phyloP scores from a whole-genome alignment of 2,113 vertebrate genomes.

The Equus quagga region DNA sequence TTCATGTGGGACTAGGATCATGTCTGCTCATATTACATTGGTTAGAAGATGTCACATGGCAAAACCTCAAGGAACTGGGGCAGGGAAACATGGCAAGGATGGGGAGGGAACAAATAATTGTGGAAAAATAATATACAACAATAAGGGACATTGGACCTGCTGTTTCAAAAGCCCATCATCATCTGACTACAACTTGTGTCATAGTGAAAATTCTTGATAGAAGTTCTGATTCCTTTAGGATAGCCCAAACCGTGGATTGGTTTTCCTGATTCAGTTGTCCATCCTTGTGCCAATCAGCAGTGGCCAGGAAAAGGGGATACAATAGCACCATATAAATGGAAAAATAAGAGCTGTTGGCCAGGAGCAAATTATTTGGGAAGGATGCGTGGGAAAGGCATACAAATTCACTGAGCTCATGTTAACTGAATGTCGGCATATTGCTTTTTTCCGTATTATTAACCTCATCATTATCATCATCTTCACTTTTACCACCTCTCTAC shows the following conservation, averaged over 20 bases:
- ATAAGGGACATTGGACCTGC: background rate
- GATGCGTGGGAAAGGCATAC: accelerated
- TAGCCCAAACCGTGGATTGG: background rate
- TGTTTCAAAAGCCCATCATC: background rate
- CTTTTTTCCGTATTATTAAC: background rate
- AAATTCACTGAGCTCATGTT: background rate
- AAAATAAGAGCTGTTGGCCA: background rate
- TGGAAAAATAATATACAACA: background rate
- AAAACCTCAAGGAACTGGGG: background rate
- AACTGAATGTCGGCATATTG: background rate
- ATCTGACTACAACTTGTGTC: background rate
- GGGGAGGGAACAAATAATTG: background rate
- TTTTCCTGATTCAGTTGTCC: background rate
- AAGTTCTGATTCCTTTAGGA: background rate
- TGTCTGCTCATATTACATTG: background rate
- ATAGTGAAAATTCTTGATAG: background rate
- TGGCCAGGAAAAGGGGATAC: background rate
- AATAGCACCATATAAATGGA: background rate
- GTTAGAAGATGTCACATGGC: background rate
- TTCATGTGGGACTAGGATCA: background rate
- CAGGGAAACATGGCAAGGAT: background rate
- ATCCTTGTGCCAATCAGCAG: background rate
- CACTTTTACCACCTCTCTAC: background rate
- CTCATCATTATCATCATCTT: background rate
- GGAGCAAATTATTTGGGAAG: background rate